Evolutionary conservation across 1,140 invertebrate species (phyloP).

Genomic region (Drosophila melanica): DNA sequence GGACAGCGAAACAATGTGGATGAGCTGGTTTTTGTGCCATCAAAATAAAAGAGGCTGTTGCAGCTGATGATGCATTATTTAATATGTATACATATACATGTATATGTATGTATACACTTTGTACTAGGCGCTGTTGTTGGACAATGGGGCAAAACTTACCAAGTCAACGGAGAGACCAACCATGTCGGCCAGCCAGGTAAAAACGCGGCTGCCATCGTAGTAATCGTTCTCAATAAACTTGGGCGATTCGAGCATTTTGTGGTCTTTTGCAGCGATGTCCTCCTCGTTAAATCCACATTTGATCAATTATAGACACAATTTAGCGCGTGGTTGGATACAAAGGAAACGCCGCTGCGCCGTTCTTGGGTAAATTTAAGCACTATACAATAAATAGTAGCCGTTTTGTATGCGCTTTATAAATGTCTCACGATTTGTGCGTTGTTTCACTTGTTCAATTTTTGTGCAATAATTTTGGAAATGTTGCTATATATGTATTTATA

Average conservation of each 20-base stretch:
- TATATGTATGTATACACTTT: not conserved
- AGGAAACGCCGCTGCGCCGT: constrained; percentile 20
- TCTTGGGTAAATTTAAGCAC: constrained; percentile 41
- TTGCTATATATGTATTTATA: constrained; percentile 29
- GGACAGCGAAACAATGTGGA: constrained; percentile 5
- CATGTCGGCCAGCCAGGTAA: constrained; percentile 86
- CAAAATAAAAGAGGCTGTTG: not conserved
- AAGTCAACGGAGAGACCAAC: constrained; percentile 87
- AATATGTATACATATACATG: not conserved
- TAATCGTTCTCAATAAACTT: constrained; percentile 74
- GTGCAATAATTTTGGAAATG: constrained; percentile 56
- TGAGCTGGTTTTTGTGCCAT: constrained; percentile 4
- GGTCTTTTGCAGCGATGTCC: constrained; percentile 7
- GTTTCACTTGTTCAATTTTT: constrained; percentile 60
- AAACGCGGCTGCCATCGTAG: constrained; percentile 86
- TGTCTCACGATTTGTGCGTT: not conserved
- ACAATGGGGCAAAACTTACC: constrained; percentile 83
- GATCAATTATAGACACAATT: constrained; percentile 25
- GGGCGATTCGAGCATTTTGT: constrained; percentile 77
- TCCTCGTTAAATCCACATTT: constrained; percentile 58
- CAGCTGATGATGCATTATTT: not conserved
- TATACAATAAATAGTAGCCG: too few relatives aligned
- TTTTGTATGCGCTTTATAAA: not conserved
- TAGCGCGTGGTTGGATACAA: constrained; percentile 40
- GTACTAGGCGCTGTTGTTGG: not conserved